phyloP scores from a whole-genome alignment of 1,140 invertebrate genomes.

The Nasonia longicornis region DNA sequence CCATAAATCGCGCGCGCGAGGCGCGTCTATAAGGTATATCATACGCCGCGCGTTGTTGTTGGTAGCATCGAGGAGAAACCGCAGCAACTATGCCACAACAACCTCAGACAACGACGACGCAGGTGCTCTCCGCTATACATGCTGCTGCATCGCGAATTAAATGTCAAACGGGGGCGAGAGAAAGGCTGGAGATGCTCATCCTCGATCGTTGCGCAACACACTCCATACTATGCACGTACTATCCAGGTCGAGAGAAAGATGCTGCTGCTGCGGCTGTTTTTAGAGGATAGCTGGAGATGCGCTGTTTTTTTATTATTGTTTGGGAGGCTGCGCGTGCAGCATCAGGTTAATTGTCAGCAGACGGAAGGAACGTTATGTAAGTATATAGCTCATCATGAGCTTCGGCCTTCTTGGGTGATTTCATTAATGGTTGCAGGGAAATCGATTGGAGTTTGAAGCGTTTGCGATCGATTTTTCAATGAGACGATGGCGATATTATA shows the following conservation, averaged over 20 bases:
- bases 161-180: slow-evolving; percentile 7
- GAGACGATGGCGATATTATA: too few relatives aligned
- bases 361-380: neutral
- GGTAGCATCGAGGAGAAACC: neutral
- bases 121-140: neutral
- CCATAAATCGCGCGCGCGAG: neutral
- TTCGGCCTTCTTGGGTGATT: neutral
- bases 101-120: neutral
- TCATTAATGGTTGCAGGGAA: neutral
- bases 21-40: too few relatives aligned
- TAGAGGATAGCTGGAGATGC: too few relatives aligned
- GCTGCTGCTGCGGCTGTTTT: too few relatives aligned
- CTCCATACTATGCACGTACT: neutral
- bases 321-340: neutral
- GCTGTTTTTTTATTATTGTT: neutral
- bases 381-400: neutral
- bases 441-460: neutral
- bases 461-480: neutral
- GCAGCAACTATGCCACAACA: neutral
- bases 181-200: neutral
- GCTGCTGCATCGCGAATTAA: neutral
- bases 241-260: neutral
- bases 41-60: neutral
- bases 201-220: neutral
- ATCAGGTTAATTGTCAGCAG: neutral